These are phyloP conservation scores for Megaleporinus macrocephalus DNA, from an alignment of 2,113 vertebrate species.

Conservation along the genomic window DNA sequence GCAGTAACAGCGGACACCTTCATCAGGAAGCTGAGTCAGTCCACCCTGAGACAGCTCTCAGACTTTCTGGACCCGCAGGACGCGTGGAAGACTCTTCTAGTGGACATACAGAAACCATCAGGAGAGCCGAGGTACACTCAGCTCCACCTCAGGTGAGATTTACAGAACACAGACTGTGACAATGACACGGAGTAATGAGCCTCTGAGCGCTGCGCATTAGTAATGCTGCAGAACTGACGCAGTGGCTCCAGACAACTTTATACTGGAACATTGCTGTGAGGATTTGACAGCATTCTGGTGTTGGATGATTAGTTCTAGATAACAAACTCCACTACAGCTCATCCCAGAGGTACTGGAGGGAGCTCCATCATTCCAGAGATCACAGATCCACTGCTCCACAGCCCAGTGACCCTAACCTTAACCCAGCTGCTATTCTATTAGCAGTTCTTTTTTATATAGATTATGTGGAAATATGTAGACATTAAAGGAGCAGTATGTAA, in stretches of 20 bases:
- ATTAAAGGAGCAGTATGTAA: too few relatives aligned
- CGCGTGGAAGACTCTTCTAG: constrained; percentile 85
- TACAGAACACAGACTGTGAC: too few relatives aligned
- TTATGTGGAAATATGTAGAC: too few relatives aligned
- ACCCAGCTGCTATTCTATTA: too few relatives aligned
- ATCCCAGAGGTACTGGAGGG: neutral
- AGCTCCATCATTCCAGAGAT: neutral
- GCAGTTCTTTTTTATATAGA: too few relatives aligned
- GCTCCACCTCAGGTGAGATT: constrained; percentile 75
- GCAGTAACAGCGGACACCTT: constrained; percentile 78
- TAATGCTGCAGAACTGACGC: too few relatives aligned
- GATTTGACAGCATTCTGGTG: neutral
- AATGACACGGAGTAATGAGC: too few relatives aligned
- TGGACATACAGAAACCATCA: constrained; percentile 79
- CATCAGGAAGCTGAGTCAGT: constrained; percentile 80
- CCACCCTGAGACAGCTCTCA: constrained; percentile 76
- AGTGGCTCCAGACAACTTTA: too few relatives aligned
- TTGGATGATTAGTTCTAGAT: neutral
- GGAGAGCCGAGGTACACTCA: constrained; percentile 88
- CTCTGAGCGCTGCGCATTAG: too few relatives aligned
- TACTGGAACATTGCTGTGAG: neutral
- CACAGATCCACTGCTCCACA: neutral
- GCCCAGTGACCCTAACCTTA: too few relatives aligned
- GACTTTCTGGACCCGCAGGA: constrained; percentile 91
- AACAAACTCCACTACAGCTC: neutral